Conservation (phyloP, 2,797 vertebrate genomes). For the Sciurus carolinensis region DNA sequence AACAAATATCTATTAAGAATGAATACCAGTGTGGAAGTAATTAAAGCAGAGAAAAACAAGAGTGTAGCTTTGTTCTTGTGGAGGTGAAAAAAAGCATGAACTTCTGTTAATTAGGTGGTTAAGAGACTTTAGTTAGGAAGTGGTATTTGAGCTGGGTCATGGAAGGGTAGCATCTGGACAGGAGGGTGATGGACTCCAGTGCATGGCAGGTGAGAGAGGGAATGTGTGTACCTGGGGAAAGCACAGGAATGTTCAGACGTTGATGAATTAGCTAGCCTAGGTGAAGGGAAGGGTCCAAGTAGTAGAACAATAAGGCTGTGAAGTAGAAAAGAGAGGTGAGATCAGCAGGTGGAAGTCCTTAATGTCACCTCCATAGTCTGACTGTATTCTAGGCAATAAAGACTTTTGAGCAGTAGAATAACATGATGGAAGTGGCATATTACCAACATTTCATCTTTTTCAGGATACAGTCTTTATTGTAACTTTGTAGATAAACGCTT, state of each 20-base stretch:
- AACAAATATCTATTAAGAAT: constrained; percentile 54
- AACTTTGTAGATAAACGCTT: constrained; percentile 14
- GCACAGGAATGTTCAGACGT: neutral
- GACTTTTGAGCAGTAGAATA: neutral
- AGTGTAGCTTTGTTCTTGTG: neutral
- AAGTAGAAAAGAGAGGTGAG: neutral
- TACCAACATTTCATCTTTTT: constrained; percentile 36
- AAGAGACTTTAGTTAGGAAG: constrained; percentile 10
- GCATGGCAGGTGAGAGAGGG: neutral
- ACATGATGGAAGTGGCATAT: neutral
- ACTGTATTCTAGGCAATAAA: neutral
- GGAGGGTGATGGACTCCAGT: neutral
- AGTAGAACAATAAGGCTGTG: neutral
- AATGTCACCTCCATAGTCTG: neutral
- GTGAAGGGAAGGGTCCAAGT: neutral
- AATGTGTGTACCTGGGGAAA: neutral
- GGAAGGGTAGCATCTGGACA: constrained; percentile 15
- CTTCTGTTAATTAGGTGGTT: neutral
- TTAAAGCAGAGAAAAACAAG: constrained; percentile 45
- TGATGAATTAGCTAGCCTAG: neutral
- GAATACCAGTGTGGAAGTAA: neutral
- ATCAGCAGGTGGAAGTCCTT: neutral
- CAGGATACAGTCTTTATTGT: neutral
- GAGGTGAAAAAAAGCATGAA: neutral
- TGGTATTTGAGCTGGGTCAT: neutral